Conservation (phyloP, 1,140 invertebrate genomes). For the Apis cerana region DNA sequence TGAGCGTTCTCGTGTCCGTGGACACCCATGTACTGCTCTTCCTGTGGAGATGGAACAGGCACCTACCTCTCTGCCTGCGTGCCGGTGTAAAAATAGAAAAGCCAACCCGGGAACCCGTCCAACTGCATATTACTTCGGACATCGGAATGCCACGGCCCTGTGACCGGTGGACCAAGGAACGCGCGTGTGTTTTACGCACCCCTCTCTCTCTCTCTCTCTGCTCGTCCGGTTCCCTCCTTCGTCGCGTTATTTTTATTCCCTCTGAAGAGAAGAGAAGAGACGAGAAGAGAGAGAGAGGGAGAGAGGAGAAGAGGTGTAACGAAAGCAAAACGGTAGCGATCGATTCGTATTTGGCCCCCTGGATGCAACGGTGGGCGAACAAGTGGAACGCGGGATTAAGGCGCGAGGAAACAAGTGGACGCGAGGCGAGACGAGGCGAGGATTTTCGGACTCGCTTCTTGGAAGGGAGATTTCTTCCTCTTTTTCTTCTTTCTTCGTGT, state of each 20-base stretch:
- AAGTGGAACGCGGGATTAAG: slow-evolving; percentile 26
- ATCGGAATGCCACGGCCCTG: slow-evolving; percentile 72
- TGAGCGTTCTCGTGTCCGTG: slow-evolving; percentile 57
- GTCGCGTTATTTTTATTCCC: background rate
- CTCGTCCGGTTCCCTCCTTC: background rate
- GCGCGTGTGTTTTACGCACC: slow-evolving; percentile 59
- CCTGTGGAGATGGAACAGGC: background rate
- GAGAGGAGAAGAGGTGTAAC: slow-evolving; percentile 12
- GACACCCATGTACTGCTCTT: slow-evolving; percentile 20
- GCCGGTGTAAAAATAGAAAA: slow-evolving; percentile 75
- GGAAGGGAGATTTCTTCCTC: background rate
- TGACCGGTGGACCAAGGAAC: slow-evolving; percentile 56
- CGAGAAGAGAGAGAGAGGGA: too few relatives aligned
- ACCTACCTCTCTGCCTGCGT: slow-evolving; percentile 35
- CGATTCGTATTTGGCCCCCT: slow-evolving; percentile 9
- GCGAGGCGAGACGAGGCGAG: background rate
- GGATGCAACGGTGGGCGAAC: background rate
- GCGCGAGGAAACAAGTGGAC: background rate
- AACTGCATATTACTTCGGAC: slow-evolving; percentile 76
- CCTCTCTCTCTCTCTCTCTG: background rate
- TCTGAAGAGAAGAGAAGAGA: too few relatives aligned
- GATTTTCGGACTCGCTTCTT: background rate
- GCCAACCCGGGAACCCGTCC: slow-evolving; percentile 73
- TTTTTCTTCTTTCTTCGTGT: too few relatives aligned
- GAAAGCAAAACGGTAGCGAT: slow-evolving; percentile 30